phyloP scores from a whole-genome alignment of 1,140 invertebrate species.

The Charaxes varanes region DNA sequence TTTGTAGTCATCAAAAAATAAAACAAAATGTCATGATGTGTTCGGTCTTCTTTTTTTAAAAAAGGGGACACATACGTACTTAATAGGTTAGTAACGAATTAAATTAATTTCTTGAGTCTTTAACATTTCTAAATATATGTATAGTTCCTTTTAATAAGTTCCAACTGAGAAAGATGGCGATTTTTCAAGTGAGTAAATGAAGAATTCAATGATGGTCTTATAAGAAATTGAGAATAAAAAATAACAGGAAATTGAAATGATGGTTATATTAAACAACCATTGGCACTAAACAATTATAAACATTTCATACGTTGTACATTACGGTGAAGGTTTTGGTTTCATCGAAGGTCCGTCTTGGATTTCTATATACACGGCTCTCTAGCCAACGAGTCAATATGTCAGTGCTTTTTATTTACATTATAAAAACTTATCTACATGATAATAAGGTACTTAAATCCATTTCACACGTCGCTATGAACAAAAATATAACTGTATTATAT shows the following conservation, averaged over 20 bases:
- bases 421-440: conserved; percentile 53
- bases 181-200: conserved; percentile 5
- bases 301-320: conserved; percentile 57
- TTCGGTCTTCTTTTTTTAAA: too few relatives aligned
- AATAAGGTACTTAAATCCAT: conserved; percentile 56
- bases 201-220: too few relatives aligned
- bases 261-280: conserved; percentile 32
- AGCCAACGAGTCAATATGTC: conserved; percentile 36
- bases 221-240: too few relatives aligned
- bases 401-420: conserved; percentile 56
- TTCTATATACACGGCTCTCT: conserved; percentile 59
- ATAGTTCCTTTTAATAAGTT: too few relatives aligned
- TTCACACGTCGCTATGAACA: conserved; percentile 19
- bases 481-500: conserved; percentile 12
- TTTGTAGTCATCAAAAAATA: too few relatives aligned
- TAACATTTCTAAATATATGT: too few relatives aligned
- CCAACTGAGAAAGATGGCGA: too few relatives aligned
- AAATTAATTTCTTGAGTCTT: too few relatives aligned
- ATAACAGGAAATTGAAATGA: too few relatives aligned
- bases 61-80: too few relatives aligned
- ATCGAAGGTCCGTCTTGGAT: conserved; percentile 13
- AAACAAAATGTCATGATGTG: too few relatives aligned
- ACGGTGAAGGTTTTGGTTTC: conserved; percentile 64
- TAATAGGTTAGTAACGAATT: conserved; percentile 1
- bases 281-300: conserved; percentile 57